Evolutionary conservation across 2,113 vertebrate species (phyloP).

Genomic region (Neolamprologus devosi): DNA sequence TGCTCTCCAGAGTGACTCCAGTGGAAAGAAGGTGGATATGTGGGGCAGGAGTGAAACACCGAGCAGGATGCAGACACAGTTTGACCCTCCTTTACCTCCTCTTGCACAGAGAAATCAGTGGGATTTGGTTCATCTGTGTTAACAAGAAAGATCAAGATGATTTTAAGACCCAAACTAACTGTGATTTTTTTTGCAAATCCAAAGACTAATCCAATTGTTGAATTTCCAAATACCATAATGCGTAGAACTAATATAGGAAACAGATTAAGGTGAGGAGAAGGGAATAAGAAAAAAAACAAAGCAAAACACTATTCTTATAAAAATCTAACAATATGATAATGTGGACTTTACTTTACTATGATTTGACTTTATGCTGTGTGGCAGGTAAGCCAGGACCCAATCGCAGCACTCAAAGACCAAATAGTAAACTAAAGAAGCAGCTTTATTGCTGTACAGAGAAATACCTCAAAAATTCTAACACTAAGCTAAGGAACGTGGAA

Average conservation of each 20-base stretch:
- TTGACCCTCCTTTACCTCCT: neutral
- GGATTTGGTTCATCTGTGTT: conserved; percentile 10
- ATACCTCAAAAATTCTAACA: neutral
- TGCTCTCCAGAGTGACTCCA: conserved; percentile 52
- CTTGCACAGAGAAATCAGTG: neutral
- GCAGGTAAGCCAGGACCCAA: neutral
- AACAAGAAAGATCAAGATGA: neutral
- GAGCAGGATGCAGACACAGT: conserved; percentile 34
- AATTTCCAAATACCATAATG: neutral
- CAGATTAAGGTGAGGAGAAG: neutral
- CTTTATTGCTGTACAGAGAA: neutral
- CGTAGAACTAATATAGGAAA: neutral
- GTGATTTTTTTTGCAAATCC: neutral
- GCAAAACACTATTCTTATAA: neutral
- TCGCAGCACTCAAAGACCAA: neutral
- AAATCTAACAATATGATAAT: neutral
- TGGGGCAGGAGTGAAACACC: conserved; percentile 51
- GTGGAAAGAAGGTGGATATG: conserved; percentile 40
- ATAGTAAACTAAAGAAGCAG: neutral
- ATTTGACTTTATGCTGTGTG: neutral
- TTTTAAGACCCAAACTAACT: neutral
- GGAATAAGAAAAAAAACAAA: neutral
- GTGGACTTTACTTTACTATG: neutral
- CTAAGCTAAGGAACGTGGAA: neutral
- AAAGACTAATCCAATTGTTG: neutral